These are phyloP conservation scores for Cherax quadricarinatus DNA, from an alignment of 1,140 invertebrate genomes.

Conservation along the genomic window DNA sequence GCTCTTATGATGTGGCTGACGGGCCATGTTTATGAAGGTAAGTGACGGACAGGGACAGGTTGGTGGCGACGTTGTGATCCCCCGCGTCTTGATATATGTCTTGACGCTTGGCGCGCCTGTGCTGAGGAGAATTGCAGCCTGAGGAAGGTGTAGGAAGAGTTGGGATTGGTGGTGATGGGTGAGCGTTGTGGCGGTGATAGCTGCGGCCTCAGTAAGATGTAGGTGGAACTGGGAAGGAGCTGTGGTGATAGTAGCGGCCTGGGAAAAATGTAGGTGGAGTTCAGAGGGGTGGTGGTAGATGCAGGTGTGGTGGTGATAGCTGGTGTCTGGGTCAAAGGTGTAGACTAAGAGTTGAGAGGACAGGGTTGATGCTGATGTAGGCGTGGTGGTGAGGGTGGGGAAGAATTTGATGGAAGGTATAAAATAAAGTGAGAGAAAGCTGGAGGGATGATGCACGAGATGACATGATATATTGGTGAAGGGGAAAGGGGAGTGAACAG, in stretches of 20 bases:
- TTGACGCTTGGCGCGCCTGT: neutral
- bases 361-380: too few species aligned
- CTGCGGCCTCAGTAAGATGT: too few species aligned
- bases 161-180: neutral
- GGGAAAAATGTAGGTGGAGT: too few species aligned
- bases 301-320: too few species aligned
- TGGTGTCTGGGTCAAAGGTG: too few species aligned
- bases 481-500: neutral
- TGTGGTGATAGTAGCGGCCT: too few species aligned
- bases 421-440: neutral
- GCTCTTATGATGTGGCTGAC: slow-evolving; percentile 9
- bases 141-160: neutral
- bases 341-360: too few species aligned
- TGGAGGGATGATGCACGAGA: neutral
- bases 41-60: slow-evolving; percentile 35
- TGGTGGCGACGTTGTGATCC: slow-evolving; percentile 7
- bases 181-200: neutral
- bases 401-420: too few species aligned
- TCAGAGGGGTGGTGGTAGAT: too few species aligned
- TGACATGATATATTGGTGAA: too few species aligned
- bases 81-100: neutral
- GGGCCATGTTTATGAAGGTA: slow-evolving; percentile 7
- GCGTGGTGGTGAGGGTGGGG: neutral
- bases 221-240: too few species aligned
- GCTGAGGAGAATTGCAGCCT: neutral